A percentile compares a stretch with the other conserved stretches of the same genome.
Evolutionary conservation across 2,797 vertebrate species (phyloP).

Genomic region (Molothrus aeneus): DNA sequence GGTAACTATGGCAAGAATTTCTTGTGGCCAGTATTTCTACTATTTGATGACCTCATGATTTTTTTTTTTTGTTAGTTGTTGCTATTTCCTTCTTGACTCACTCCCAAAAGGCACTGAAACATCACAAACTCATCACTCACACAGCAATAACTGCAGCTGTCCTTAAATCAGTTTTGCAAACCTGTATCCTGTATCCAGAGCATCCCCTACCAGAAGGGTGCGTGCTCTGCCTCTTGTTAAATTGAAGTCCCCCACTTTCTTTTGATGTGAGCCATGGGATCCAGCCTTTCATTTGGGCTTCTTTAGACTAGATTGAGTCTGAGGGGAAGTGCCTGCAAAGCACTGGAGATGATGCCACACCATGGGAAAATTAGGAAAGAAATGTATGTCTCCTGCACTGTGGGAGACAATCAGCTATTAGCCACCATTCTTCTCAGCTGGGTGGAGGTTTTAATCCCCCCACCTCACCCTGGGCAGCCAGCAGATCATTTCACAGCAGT

Average conservation of each 20-base stretch:
- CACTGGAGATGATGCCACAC: neutral
- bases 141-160: neutral
- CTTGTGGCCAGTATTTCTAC: neutral
- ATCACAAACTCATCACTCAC: neutral
- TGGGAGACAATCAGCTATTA: neutral
- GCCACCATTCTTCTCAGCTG: neutral
- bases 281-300: neutral
- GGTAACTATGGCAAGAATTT: neutral
- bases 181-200: neutral
- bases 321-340: neutral
- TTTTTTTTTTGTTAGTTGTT: slow-evolving; percentile 1
- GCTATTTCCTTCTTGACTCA: slow-evolving; percentile 14
- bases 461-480: neutral
- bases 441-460: neutral
- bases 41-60: neutral
- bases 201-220: neutral
- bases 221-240: neutral
- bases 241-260: accelerated
- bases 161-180: neutral
- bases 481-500: neutral
- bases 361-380: neutral
- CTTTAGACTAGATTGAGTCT: neutral
- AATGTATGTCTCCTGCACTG: neutral
- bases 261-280: accelerated
- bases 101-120: neutral